A percentile compares a stretch with the other conserved stretches of the same genome.
Conservation (phyloP, 1,140 invertebrate species). For the Limonius californicus region DNA sequence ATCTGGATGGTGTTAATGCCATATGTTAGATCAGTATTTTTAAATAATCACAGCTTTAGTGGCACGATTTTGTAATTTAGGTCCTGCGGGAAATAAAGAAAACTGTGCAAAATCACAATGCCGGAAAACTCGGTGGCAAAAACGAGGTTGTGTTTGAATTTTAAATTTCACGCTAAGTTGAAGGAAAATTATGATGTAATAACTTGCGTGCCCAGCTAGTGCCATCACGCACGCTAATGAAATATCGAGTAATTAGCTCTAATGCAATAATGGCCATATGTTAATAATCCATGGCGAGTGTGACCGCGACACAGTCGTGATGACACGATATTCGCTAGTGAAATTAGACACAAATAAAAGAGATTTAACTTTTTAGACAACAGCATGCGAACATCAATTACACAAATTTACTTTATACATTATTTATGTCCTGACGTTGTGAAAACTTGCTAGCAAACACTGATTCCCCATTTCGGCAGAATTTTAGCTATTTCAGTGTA, state of each 20-base stretch:
- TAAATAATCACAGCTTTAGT: no score
- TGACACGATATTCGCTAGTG: conserved; percentile 25
- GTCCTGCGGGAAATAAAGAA: no score
- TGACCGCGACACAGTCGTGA: conserved; percentile 23
- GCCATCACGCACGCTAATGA: conserved; percentile 33
- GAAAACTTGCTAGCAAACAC: no score
- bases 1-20: conserved; percentile 26
- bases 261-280: conserved; percentile 43
- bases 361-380: neutral
- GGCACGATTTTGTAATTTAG: no score
- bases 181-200: conserved; percentile 9
- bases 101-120: no score
- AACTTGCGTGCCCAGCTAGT: conserved; percentile 4
- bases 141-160: no score
- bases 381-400: neutral
- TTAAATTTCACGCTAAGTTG: neutral
- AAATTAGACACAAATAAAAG: conserved; percentile 3
- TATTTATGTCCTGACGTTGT: neutral
- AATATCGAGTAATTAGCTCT: conserved; percentile 39
- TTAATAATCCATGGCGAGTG: conserved; percentile 33
- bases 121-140: no score
- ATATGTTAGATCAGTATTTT: no score
- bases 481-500: no score
- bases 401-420: neutral
- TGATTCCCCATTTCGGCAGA: no score